These are phyloP conservation scores for Trialeurodes vaporariorum DNA, from an alignment of 1,140 invertebrate species.

Conservation along the genomic window DNA sequence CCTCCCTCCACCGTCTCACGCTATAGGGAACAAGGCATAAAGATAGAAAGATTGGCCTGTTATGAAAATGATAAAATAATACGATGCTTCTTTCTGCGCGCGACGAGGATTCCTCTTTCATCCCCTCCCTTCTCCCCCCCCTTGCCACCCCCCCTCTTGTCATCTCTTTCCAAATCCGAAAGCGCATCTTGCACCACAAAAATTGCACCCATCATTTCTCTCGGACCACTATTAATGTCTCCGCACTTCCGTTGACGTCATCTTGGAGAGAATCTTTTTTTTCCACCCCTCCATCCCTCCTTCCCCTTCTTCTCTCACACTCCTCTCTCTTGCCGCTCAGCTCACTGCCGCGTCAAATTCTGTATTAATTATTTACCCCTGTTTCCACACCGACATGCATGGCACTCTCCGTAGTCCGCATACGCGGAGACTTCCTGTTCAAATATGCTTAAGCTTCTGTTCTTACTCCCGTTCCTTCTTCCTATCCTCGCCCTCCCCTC, in stretches of 20 bases:
- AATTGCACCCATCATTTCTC: neutral
- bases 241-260: neutral
- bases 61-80: constrained; percentile 1
- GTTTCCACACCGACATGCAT: neutral
- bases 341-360: neutral
- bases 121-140: too few relatives aligned
- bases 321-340: too few relatives aligned
- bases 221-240: neutral
- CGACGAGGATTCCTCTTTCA: neutral
- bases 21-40: neutral
- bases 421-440: neutral
- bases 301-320: neutral
- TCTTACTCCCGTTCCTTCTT: neutral
- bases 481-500: neutral
- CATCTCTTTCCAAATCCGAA: neutral
- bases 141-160: too few relatives aligned
- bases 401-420: too few relatives aligned
- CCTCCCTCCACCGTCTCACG: too few relatives aligned
- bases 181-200: neutral
- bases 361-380: neutral
- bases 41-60: neutral
- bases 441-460: neutral
- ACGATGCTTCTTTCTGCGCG: neutral
- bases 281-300: neutral
- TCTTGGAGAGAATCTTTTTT: neutral